A percentile compares a stretch with the other conserved stretches of the same genome.
phyloP scores from a whole-genome alignment of 1,140 invertebrate species.

The Pollicipes pollicipes region DNA sequence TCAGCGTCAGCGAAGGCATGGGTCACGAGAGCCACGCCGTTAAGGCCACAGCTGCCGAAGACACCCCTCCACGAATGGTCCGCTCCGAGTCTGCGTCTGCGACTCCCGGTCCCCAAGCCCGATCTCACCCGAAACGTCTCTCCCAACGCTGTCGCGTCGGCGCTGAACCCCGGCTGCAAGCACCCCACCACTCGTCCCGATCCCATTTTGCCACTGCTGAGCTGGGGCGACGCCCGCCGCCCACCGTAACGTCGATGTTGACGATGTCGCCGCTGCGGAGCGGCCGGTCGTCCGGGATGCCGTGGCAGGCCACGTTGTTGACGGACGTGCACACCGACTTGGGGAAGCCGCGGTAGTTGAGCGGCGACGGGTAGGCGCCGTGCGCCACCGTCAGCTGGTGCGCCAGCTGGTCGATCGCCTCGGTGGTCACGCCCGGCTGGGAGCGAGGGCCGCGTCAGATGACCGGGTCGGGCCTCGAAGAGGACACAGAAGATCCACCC shows the following conservation, averaged over 20 bases:
- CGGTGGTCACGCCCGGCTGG: constrained; percentile 68
- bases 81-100: too few relatives aligned
- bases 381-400: constrained; percentile 47
- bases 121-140: too few relatives aligned
- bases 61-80: too few relatives aligned
- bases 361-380: constrained; percentile 74
- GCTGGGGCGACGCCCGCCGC: neutral
- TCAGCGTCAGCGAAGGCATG: too few relatives aligned
- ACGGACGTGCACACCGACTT: constrained; percentile 90
- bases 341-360: constrained; percentile 68
- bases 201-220: too few relatives aligned
- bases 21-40: too few relatives aligned
- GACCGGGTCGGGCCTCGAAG: constrained; percentile 4
- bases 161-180: too few relatives aligned
- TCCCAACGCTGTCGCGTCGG: too few relatives aligned
- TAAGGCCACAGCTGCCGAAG: too few relatives aligned
- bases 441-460: constrained; percentile 20
- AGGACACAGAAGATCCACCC: constrained; percentile 6
- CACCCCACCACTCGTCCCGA: too few relatives aligned
- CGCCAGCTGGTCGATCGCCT: constrained; percentile 59
- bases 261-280: constrained; percentile 38
- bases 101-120: too few relatives aligned
- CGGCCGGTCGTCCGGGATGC: constrained; percentile 70
- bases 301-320: constrained; percentile 87
- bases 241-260: constrained; percentile 33